phyloP scores from a whole-genome alignment of 2,797 vertebrate genomes.

The Oreochromis grahami region DNA sequence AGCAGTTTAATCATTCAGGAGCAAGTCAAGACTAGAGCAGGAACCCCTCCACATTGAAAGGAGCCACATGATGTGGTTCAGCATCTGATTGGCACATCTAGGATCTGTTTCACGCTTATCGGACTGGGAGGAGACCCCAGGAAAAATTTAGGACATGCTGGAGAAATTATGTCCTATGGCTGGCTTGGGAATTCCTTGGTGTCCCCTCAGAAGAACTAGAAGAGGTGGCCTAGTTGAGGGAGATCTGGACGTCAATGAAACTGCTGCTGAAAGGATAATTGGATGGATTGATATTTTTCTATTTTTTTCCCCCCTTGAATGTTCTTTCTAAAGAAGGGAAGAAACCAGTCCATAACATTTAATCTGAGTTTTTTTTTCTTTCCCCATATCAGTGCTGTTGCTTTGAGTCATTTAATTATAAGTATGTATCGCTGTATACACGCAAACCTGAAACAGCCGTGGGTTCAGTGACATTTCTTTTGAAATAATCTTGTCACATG shows the following conservation, averaged over 20 bases:
- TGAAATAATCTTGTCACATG: not conserved
- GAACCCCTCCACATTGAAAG: accelerated
- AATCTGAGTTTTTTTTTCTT: not conserved
- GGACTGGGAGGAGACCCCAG: not conserved
- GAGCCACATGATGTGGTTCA: accelerated
- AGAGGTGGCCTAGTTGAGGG: not conserved
- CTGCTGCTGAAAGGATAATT: not conserved
- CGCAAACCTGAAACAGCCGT: not conserved
- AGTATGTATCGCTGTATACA: not conserved
- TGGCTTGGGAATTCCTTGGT: not conserved
- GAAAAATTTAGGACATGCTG: not conserved
- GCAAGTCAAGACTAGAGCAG: not conserved
- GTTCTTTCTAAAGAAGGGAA: not conserved
- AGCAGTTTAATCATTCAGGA: not conserved
- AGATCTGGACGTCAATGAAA: not conserved
- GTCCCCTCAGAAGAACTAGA: not conserved
- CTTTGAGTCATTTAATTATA: not conserved
- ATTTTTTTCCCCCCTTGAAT: accelerated
- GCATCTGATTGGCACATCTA: not conserved
- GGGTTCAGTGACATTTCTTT: accelerated
- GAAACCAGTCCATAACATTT: not conserved
- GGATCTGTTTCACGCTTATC: accelerated
- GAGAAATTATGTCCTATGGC: not conserved
- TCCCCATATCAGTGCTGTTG: not conserved
- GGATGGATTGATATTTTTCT: not conserved